Evolutionary conservation across 2,113 vertebrate genomes (phyloP).

Genomic region (Poeciliopsis turrubarensis): DNA sequence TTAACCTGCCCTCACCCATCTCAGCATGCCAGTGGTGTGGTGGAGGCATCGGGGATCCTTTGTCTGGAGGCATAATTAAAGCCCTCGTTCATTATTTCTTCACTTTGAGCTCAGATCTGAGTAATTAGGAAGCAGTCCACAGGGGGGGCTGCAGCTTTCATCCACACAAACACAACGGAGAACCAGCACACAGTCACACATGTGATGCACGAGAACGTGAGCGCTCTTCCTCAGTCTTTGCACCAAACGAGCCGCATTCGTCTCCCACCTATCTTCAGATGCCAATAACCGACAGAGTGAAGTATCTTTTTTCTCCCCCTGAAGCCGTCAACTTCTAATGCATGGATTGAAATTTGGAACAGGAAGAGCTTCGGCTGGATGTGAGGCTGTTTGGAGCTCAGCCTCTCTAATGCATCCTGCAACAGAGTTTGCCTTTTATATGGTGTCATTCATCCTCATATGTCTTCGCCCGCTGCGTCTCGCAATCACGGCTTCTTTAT

Average conservation of each 20-base stretch:
- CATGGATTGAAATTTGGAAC: slow-evolving; percentile 67
- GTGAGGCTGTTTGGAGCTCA: slow-evolving; percentile 23
- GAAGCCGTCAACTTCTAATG: slow-evolving; percentile 56
- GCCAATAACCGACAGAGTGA: slow-evolving; percentile 58
- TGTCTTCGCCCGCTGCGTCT: slow-evolving; percentile 67
- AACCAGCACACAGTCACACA: slow-evolving; percentile 24
- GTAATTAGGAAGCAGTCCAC: slow-evolving; percentile 69
- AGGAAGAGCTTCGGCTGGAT: slow-evolving; percentile 38
- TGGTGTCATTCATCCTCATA: slow-evolving; percentile 77
- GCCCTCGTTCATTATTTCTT: slow-evolving; percentile 73
- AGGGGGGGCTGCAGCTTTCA: slow-evolving; percentile 24
- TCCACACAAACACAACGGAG: slow-evolving; percentile 18
- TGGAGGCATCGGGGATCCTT: slow-evolving; percentile 59
- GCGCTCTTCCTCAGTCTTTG: slow-evolving; percentile 39
- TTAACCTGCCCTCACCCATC: slow-evolving; percentile 67
- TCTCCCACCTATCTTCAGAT: slow-evolving; percentile 60
- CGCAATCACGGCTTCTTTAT: slow-evolving; percentile 75
- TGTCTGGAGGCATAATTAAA: slow-evolving; percentile 75
- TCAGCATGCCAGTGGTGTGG: slow-evolving; percentile 47
- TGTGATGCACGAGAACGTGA: slow-evolving; percentile 25
- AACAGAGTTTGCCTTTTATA: slow-evolving; percentile 73
- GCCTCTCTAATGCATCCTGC: slow-evolving; percentile 71
- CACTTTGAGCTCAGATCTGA: slow-evolving; percentile 75
- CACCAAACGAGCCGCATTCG: slow-evolving; percentile 61
- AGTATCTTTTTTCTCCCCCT: slow-evolving; percentile 51